phyloP scores from a whole-genome alignment of 2,113 vertebrate species.

The Excalfactoria chinensis region DNA sequence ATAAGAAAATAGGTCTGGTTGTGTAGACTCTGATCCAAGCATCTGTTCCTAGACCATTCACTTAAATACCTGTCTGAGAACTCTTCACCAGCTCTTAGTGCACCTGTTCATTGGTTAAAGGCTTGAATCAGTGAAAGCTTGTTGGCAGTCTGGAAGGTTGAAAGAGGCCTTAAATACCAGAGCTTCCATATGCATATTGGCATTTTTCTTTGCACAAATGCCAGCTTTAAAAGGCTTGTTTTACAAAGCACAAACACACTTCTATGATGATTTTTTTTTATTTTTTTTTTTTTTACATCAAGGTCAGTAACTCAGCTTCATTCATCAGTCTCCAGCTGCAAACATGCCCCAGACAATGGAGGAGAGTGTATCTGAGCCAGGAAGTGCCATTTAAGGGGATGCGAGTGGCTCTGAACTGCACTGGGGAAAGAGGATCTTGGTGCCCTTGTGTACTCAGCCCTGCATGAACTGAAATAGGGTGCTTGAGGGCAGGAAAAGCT shows the following conservation, averaged over 20 bases:
- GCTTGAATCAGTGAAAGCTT: slow-evolving; percentile 22
- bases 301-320: slow-evolving; percentile 60
- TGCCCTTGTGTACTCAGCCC: not conserved
- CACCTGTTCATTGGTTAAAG: slow-evolving; percentile 7
- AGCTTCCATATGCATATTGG: not conserved
- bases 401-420: not conserved
- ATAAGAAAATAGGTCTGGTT: not conserved
- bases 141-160: not conserved
- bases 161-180: slow-evolving; percentile 28
- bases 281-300: not conserved
- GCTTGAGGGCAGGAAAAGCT: not conserved
- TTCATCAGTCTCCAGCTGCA: slow-evolving; percentile 61
- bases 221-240: slow-evolving; percentile 41
- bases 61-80: slow-evolving; percentile 43
- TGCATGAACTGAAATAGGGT: not conserved
- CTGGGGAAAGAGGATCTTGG: not conserved
- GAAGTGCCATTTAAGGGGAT: slow-evolving; percentile 30
- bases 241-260: slow-evolving; percentile 6
- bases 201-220: slow-evolving; percentile 50
- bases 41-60: slow-evolving; percentile 1
- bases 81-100: slow-evolving; percentile 29
- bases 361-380: slow-evolving; percentile 2
- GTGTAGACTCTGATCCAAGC: slow-evolving; percentile 37
- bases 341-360: slow-evolving; percentile 30
- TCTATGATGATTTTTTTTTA: not conserved